phyloP scores from a whole-genome alignment of 2,113 vertebrate genomes.

The Pangasianodon gigas region DNA sequence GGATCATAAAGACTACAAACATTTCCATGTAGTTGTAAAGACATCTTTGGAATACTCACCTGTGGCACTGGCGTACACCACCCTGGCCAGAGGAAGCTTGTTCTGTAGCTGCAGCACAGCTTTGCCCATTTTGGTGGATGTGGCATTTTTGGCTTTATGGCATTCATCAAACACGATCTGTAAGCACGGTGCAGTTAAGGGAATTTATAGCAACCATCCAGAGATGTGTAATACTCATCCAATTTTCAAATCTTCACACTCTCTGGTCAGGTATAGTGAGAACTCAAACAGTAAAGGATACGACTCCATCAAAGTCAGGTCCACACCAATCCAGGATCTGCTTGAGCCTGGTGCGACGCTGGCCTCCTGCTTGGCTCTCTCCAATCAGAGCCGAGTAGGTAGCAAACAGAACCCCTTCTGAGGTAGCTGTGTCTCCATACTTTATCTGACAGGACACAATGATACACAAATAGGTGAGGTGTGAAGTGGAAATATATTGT shows the following conservation, averaged over 20 bases:
- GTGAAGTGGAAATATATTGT: not conserved
- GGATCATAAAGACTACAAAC: not conserved
- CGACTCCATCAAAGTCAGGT: slow-evolving; percentile 90
- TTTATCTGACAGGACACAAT: slow-evolving; percentile 80
- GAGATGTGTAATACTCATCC: not conserved
- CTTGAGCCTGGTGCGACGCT: slow-evolving; percentile 89
- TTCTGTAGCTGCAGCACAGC: slow-evolving; percentile 95
- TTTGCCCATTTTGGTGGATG: slow-evolving; percentile 97
- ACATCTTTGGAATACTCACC: slow-evolving; percentile 67
- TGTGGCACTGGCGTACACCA: slow-evolving; percentile 98
- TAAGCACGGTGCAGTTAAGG: slow-evolving; percentile 72
- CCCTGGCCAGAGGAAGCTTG: slow-evolving; percentile 90
- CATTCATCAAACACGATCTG: slow-evolving; percentile 99
- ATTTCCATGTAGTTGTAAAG: not conserved
- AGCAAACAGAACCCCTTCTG: slow-evolving; percentile 96
- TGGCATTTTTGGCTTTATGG: slow-evolving; percentile 99
- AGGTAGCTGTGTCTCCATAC: slow-evolving; percentile 98
- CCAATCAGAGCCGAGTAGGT: slow-evolving; percentile 97
- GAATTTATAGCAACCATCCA: slow-evolving; percentile 36
- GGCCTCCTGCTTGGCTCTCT: slow-evolving; percentile 94
- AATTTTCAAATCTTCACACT: not conserved
- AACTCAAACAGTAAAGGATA: slow-evolving; percentile 79
- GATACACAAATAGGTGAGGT: not conserved
- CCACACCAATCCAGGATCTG: slow-evolving; percentile 98
- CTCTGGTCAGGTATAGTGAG: not conserved